phyloP scores from a whole-genome alignment of 2,888 invertebrate genomes.

The Monoplex corrugatus region DNA sequence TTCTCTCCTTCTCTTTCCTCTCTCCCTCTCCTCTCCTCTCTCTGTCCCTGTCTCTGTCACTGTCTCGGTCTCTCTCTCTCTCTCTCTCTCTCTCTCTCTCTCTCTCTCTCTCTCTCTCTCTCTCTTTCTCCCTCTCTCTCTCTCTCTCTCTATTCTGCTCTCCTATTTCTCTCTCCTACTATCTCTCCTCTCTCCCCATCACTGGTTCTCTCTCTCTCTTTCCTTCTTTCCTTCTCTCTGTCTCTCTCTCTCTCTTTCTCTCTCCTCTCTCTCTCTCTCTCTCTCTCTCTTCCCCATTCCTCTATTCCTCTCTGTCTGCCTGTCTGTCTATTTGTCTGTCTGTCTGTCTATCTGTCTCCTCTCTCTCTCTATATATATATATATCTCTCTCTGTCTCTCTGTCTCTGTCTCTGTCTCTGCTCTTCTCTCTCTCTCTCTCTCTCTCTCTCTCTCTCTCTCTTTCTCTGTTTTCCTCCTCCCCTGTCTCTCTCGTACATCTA shows the following conservation, averaged over 20 bases:
- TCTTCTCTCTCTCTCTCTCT: no score
- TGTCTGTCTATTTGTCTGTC: no score
- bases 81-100: neutral
- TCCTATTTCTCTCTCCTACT: neutral
- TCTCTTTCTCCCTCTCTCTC: neutral
- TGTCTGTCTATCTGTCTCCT: no score
- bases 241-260: neutral
- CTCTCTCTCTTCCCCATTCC: neutral
- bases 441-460: no score
- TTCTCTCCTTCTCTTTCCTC: neutral
- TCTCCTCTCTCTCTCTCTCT: neutral
- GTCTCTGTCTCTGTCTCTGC: no score
- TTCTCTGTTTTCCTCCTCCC: no score
- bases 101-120: constrained; percentile 9
- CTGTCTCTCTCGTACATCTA: no score
- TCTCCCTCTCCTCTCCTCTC: neutral
- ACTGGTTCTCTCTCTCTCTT: no score
- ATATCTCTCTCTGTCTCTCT: no score
- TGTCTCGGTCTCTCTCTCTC: neutral
- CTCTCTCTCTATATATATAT: no score
- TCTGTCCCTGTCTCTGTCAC: neutral
- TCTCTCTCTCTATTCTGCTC: neutral
- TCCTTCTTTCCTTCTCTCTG: neutral
- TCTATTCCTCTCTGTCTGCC: no score
- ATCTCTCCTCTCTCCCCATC: no score